Evolutionary conservation across 2,797 vertebrate species (phyloP), one percentile per base, ranked within the genome.

Genomic region (Gambelia wislizenii): DNA sequence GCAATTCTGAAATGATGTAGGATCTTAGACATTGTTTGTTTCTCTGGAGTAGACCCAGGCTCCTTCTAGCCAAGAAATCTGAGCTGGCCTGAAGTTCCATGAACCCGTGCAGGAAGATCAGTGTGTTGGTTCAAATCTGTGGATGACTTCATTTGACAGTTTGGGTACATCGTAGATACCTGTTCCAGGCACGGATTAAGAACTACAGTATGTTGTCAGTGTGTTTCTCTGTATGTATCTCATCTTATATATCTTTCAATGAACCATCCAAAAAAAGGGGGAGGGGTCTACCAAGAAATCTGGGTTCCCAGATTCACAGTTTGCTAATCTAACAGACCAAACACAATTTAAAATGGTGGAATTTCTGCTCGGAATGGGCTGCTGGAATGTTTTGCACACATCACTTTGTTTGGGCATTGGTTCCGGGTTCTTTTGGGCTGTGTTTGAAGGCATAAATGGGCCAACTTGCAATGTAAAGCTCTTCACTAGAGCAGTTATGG

Each of bases 401-500:
- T 79, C 3, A 9, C n/a, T 75, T 25, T 44, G 54, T 88, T 10
- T 59, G 13, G 82, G 74, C 13, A 12, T 91, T 86, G 90, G 89
- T 86, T 44, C 78, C 56, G 61, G 84, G 33, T 88, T 86, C 7
- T 0, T 86, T 20, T 6, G 89, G 70, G 25, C 42, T 87, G 7
- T 83, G 79, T 49, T 91, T 84, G 70, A 42, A 64, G 69, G 20
- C 13, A 39, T 18, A 6, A 18, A 2, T 13, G 3, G 25, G 56
- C 76, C 77, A 92, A 87, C 94, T 94, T 93, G 90, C 94, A 86
- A 8, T 9, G 33, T 81, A 33, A 88, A 89, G 64, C 81, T 72
- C 87, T 93, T 94, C 91, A 94, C 86, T 87, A 75, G 74, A 18
- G 64, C 82, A 89, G 52, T 67, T 94, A 83, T 61, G 89, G 87